Evolutionary conservation across 2,888 invertebrate species (phyloP).

Genomic region (Microchrysa polita): DNA sequence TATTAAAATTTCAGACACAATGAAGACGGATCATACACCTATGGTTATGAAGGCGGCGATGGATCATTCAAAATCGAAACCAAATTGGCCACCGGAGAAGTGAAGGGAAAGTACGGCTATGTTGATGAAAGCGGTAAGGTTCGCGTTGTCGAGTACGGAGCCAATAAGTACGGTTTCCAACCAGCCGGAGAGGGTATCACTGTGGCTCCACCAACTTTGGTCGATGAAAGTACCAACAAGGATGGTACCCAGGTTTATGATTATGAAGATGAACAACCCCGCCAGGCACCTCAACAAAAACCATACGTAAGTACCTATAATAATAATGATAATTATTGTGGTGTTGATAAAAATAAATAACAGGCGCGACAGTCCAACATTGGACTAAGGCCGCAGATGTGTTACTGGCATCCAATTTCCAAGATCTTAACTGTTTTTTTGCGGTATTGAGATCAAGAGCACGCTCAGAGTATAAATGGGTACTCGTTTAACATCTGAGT

Average conservation of each 20-base stretch:
- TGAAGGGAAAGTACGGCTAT: constrained; percentile 91
- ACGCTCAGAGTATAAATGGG: too few species aligned
- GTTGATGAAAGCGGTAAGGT: constrained; percentile 83
- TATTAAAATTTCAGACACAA: constrained; percentile 75
- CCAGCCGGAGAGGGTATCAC: constrained; percentile 88
- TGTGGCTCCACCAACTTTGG: constrained; percentile 71
- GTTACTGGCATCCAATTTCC: too few species aligned
- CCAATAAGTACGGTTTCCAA: constrained; percentile 87
- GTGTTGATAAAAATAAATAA: too few species aligned
- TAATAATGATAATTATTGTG: too few species aligned
- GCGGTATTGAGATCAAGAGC: too few species aligned
- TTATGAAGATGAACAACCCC: constrained; percentile 62
- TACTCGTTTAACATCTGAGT: too few species aligned
- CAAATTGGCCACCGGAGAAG: constrained; percentile 81
- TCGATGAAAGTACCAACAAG: constrained; percentile 66
- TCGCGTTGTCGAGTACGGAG: constrained; percentile 87
- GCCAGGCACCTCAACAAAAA: constrained; percentile 53
- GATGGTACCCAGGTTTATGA: constrained; percentile 61
- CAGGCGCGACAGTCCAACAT: too few species aligned
- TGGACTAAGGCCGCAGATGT: too few species aligned
- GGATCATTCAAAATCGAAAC: constrained; percentile 92
- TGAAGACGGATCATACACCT: constrained; percentile 90
- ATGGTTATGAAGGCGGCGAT: constrained; percentile 88
- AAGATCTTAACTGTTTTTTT: too few species aligned
- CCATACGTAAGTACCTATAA: constrained; percentile 59